These are phyloP conservation scores for Ambastaia sidthimunki DNA, from an alignment of 2,797 vertebrate species.

Conservation along the genomic window DNA sequence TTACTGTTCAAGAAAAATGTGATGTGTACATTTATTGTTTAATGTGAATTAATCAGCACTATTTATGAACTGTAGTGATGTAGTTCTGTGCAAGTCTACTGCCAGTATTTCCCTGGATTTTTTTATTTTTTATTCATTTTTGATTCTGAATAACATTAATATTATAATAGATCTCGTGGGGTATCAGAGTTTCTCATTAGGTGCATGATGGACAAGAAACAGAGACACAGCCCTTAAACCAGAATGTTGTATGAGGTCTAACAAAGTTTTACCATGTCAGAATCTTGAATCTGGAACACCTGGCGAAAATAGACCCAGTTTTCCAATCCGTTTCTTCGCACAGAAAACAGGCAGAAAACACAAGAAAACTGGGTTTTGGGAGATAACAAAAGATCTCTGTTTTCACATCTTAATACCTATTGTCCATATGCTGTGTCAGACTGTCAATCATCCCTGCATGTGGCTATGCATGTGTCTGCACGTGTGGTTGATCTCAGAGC, in stretches of 20 bases:
- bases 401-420: conserved; percentile 56
- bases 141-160: conserved; percentile 8
- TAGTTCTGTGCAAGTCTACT: background rate
- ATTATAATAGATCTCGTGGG: background rate
- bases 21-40: background rate
- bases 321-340: background rate
- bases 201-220: conserved; percentile 35
- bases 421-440: conserved; percentile 45
- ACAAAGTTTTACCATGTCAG: conserved; percentile 47
- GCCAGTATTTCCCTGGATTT: background rate
- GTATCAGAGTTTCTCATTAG: conserved; percentile 51
- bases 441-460: conserved; percentile 32
- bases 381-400: conserved; percentile 58
- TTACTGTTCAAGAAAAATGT: background rate
- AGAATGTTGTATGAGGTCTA: conserved; percentile 45
- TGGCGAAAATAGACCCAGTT: conserved; percentile 34
- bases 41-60: background rate
- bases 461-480: conserved; percentile 15
- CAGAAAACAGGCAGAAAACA: conserved; percentile 36
- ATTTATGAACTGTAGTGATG: background rate
- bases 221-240: conserved; percentile 48
- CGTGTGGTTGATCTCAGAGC: conserved; percentile 35
- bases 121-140: background rate
- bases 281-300: conserved; percentile 52
- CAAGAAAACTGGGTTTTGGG: conserved; percentile 49